Conservation (phyloP, 2,888 invertebrate species). For the Ophraella communa region DNA sequence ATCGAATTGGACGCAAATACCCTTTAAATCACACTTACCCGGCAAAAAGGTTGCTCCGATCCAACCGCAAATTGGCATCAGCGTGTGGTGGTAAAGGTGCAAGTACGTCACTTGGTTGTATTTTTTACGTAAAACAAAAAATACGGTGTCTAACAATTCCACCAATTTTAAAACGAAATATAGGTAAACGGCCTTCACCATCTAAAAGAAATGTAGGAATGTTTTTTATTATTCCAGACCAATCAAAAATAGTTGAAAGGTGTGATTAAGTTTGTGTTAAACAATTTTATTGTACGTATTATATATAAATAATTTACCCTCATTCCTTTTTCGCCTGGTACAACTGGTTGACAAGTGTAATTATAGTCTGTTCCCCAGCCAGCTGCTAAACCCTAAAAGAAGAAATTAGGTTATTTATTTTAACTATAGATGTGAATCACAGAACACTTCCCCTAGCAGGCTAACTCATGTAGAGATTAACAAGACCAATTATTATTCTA, state of each 20-base stretch:
- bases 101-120: conserved; percentile 71
- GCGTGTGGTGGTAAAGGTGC: conserved; percentile 72
- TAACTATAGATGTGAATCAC: neutral
- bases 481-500: too few species aligned
- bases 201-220: conserved; percentile 47
- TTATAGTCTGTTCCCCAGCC: conserved; percentile 68
- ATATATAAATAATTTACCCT: conserved; percentile 48
- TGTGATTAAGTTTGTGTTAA: too few species aligned
- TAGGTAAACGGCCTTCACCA: conserved; percentile 58
- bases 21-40: too few species aligned
- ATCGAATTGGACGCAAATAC: too few species aligned
- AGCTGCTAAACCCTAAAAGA: conserved; percentile 51
- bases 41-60: conserved; percentile 64
- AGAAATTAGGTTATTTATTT: conserved; percentile 4
- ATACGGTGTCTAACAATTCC: conserved; percentile 66
- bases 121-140: conserved; percentile 74
- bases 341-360: conserved; percentile 76
- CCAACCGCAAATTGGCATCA: conserved; percentile 66
- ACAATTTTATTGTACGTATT: too few species aligned
- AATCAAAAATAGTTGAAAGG: too few species aligned
- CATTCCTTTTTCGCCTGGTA: conserved; percentile 61
- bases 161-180: conserved; percentile 65
- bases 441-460: too few species aligned
- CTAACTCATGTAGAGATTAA: too few species aligned
- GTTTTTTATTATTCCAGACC: too few species aligned